phyloP scores from a whole-genome alignment of 2,113 vertebrate genomes.

The Mionectes macconnelli region DNA sequence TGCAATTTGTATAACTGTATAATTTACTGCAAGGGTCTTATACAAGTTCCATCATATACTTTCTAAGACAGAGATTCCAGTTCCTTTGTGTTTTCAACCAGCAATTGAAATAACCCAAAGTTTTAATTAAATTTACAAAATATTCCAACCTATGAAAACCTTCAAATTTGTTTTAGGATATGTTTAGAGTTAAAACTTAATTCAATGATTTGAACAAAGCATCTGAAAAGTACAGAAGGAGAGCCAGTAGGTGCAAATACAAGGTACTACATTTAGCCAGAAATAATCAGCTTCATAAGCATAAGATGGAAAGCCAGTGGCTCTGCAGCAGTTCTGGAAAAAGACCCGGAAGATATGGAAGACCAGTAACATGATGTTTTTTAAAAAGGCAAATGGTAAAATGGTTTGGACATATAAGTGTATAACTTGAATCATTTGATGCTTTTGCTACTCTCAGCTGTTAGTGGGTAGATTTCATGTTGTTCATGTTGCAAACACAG shows the following conservation, averaged over 20 bases:
- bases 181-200: background rate
- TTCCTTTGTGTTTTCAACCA: background rate
- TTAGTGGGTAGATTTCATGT: background rate
- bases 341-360: background rate
- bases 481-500: background rate
- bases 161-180: background rate
- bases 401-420: background rate
- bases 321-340: background rate
- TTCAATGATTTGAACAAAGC: background rate
- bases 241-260: background rate
- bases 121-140: background rate
- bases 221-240: background rate
- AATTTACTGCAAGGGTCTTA: background rate
- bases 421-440: background rate
- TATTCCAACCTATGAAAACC: background rate
- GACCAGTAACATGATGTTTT: background rate
- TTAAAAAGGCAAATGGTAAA: background rate
- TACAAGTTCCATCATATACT: rapidly evolving
- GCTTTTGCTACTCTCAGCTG: background rate
- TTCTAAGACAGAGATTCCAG: background rate
- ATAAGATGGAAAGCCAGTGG: background rate
- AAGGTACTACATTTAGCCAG: background rate
- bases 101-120: background rate
- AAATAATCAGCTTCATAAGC: background rate
- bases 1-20: background rate